Evolutionary conservation across 2,888 invertebrate species (phyloP).

Genomic region (Noctua fimbriata): DNA sequence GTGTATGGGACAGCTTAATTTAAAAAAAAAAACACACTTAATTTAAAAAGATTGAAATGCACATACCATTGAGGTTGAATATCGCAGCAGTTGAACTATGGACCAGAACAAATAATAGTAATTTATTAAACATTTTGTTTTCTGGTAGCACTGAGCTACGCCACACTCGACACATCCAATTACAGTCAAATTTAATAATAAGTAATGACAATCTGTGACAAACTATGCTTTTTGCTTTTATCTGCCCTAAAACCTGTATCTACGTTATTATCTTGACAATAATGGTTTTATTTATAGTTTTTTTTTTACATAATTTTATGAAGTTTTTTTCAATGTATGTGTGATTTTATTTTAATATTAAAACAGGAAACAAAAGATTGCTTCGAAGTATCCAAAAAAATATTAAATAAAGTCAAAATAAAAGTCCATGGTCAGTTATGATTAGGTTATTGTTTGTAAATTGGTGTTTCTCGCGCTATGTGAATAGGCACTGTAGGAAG

Average conservation of each 20-base stretch:
- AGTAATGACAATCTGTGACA: neutral
- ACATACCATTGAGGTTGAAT: constrained; percentile 32
- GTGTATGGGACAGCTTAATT: no score
- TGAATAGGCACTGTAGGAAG: neutral
- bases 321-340: neutral
- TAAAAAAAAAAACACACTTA: neutral
- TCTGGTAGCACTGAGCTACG: neutral
- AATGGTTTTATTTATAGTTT: neutral
- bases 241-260: neutral
- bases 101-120: constrained; percentile 25
- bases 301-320: neutral
- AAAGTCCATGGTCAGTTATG: neutral
- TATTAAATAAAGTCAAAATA: neutral
- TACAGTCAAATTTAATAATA: constrained; percentile 1
- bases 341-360: neutral
- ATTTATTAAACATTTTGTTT: constrained; percentile 12
- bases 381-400: neutral
- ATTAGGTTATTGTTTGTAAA: neutral
- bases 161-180: neutral
- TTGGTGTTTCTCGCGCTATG: neutral
- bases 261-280: neutral
- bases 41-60: neutral
- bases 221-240: neutral
- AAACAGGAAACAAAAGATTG: neutral
- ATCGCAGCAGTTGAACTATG: constrained; percentile 15